Conservation (phyloP, 2,797 vertebrate species). For the Rhodeus uyekii region DNA sequence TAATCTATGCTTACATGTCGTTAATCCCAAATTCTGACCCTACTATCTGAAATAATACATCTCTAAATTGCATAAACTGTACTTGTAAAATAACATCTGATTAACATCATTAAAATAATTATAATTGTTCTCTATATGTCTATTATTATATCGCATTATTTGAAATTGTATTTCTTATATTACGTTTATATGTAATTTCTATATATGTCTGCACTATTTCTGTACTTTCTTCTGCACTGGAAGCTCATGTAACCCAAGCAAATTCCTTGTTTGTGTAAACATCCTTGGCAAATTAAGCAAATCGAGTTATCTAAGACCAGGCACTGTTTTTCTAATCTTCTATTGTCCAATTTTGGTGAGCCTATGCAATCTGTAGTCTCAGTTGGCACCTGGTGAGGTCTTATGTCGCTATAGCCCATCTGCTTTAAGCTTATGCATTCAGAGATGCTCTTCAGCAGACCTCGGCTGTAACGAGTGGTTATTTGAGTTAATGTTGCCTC, state of each 20-base stretch:
- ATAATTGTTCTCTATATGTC: no score
- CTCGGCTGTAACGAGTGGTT: not conserved
- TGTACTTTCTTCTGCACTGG: no score
- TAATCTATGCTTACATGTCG: constrained; percentile 48
- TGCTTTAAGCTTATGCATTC: not conserved
- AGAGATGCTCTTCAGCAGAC: not conserved
- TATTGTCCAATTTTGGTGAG: not conserved
- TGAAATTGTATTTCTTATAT: no score
- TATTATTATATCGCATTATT: no score
- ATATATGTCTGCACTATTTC: no score
- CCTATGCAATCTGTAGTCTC: not conserved
- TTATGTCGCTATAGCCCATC: not conserved
- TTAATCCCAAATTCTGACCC: constrained; percentile 50
- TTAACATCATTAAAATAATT: no score
- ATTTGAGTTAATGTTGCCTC: not conserved
- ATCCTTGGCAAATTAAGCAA: no score
- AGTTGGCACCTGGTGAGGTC: not conserved
- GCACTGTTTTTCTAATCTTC: not conserved
- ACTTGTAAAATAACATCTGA: no score
- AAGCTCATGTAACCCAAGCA: no score
- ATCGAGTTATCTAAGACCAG: not conserved
- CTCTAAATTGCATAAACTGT: no score
- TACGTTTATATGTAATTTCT: no score
- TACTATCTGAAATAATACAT: constrained; percentile 29
- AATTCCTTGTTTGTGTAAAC: no score